Base-by-base conservation (phyloP, 2,888 invertebrate genomes). In the Eupithecia vulgata region DNA sequence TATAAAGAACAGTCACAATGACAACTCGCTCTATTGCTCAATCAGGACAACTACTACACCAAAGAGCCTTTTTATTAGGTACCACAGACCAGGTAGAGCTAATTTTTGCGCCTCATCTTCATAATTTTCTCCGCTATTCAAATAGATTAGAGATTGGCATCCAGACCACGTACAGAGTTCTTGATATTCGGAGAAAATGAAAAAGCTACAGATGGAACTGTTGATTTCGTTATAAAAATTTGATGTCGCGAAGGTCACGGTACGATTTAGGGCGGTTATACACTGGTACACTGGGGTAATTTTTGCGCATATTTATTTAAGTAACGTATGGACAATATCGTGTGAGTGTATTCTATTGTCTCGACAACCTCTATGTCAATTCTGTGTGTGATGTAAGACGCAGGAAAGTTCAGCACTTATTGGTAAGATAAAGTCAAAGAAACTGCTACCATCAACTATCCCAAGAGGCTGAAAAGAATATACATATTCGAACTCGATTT, bases 221-320 rank as follows among this genome's bases (percentile, higher is more conserved):
- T 61, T 72, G 72, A 75, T 75, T 72, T 70, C 48, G 68, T 70
- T 73, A 71, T 75, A 72, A 75, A 75, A 72, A 52, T 30, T 62
- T 72, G 57, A 72, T 75, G 64, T 70, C 40, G n/a, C 4, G n/a
- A 30, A 73, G 52, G 68, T 68, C 65, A 61, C 67, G 67, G 52
- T 17, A 65, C 15, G 69, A 72, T 72, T 64, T 62, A 67, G 57
- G 48, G 61, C 17, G 48, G 42, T 15, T 52, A 21, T 45, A 68
- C 74, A 74, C 68, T 30, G 61, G 17, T 45, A 68, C 74, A 74
- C 68, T 30, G 61, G 17, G 67, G 1, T 48, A 52, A 48, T 48
- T 0, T n/a, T 34, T 17, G 17, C 61, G 30, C 5, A 13, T 21
- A 25, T 10, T 10, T 52, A n/a, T 10, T 10, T 52, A n/a, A n/a